Evolutionary conservation across 2,888 invertebrate species (phyloP).

Genomic region (Lasioglossum lativentre): DNA sequence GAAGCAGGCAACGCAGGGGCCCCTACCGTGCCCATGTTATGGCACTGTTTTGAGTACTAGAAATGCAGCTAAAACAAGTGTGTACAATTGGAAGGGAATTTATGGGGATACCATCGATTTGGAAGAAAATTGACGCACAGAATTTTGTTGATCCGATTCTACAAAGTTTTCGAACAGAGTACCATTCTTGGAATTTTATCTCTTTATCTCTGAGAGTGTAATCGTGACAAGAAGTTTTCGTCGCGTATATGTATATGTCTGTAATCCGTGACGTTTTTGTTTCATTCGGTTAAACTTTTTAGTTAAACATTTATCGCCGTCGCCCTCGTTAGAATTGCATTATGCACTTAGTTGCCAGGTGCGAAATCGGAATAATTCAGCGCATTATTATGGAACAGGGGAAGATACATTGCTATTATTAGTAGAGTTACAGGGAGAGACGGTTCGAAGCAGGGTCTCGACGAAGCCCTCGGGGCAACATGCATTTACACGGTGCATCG

Average conservation of each 20-base stretch:
- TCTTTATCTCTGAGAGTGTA: too few relatives aligned
- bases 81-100: too few relatives aligned
- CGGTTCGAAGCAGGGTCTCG: conserved; percentile 36
- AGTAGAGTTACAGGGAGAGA: conserved; percentile 43
- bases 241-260: background rate
- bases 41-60: background rate
- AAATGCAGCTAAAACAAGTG: background rate
- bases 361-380: conserved; percentile 47
- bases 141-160: too few relatives aligned
- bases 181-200: too few relatives aligned
- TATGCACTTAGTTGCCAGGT: conserved; percentile 26
- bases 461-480: conserved; percentile 44
- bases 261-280: background rate
- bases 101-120: too few relatives aligned
- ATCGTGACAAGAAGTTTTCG: too few relatives aligned
- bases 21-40: too few relatives aligned
- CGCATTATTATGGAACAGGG: conserved; percentile 40
- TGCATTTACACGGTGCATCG: conserved; percentile 67
- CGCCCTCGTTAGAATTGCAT: conserved; percentile 19
- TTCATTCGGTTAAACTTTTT: conserved; percentile 3
- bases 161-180: too few relatives aligned
- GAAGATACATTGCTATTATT: conserved; percentile 53
- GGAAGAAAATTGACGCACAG: too few relatives aligned
- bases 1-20: too few relatives aligned
- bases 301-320: background rate